Percentiles rank a stretch among this genome's conserved stretches.
phyloP scores from a whole-genome alignment of 2,797 vertebrate genomes.

The Pteronotus mesoamericanus region DNA sequence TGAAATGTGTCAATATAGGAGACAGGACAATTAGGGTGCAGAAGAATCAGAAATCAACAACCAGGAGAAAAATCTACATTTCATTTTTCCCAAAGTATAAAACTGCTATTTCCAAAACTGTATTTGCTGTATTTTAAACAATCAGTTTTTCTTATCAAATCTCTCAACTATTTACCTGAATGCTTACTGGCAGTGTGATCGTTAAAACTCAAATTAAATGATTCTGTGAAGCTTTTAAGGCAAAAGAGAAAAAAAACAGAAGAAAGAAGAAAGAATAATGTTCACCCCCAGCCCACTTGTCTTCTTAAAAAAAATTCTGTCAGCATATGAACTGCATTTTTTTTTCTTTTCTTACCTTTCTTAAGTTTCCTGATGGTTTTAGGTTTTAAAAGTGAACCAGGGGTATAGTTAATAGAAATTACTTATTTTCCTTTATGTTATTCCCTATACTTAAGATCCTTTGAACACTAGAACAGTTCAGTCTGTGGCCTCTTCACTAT shows the following conservation, averaged over 20 bases:
- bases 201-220: slow-evolving; percentile 57
- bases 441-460: background rate
- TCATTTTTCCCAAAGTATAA: slow-evolving; percentile 55
- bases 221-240: slow-evolving; percentile 17
- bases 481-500: background rate
- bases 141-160: slow-evolving; percentile 51
- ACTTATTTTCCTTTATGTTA: background rate
- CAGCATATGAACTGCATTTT: background rate
- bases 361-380: slow-evolving; percentile 47
- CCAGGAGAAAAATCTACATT: slow-evolving; percentile 36
- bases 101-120: slow-evolving; percentile 35
- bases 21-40: slow-evolving; percentile 64
- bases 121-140: slow-evolving; percentile 24
- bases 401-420: slow-evolving; percentile 25
- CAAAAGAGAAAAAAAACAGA: background rate
- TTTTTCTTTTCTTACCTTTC: background rate
- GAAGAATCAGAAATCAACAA: slow-evolving; percentile 58
- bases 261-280: background rate
- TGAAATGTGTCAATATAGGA: slow-evolving; percentile 60
- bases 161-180: slow-evolving; percentile 69
- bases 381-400: slow-evolving; percentile 12
- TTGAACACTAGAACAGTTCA: background rate
- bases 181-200: slow-evolving; percentile 58
- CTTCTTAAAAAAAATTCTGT: background rate
- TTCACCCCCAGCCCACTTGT: background rate